phyloP scores from a whole-genome alignment of 2,113 vertebrate species.

The Solea solea region DNA sequence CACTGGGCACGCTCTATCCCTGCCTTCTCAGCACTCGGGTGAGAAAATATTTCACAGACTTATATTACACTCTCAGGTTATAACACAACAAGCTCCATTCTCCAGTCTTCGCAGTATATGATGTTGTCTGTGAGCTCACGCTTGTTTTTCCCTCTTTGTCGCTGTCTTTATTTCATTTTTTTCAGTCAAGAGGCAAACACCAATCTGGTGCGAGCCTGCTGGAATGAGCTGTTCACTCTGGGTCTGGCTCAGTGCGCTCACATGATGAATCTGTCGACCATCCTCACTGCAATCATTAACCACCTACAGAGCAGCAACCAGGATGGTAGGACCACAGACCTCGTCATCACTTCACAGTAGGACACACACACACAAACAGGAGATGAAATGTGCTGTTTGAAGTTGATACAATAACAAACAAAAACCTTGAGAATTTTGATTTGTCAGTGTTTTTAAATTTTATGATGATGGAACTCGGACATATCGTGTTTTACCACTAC shows the following conservation, averaged over 20 bases:
- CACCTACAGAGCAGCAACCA: conserved; percentile 97
- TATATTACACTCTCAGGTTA: neutral
- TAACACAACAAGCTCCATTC: neutral
- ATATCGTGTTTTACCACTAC: neutral
- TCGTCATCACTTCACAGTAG: conserved; percentile 57
- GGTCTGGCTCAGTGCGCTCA: conserved; percentile 96
- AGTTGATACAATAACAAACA: neutral
- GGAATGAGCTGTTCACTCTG: conserved; percentile 98
- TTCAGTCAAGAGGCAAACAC: conserved; percentile 95
- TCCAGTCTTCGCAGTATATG: neutral
- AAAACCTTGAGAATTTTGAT: neutral
- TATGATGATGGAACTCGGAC: neutral
- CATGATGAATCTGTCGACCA: conserved; percentile 97
- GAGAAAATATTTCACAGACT: conserved; percentile 56
- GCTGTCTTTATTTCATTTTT: neutral
- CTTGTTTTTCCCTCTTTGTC: neutral
- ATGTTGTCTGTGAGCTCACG: neutral
- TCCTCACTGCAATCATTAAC: conserved; percentile 95
- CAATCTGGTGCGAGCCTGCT: conserved; percentile 93
- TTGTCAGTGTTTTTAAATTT: neutral
- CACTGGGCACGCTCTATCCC: conserved; percentile 99
- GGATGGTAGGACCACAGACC: conserved; percentile 86
- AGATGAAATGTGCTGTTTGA: conserved; percentile 32
- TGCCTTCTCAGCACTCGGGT: conserved; percentile 97
- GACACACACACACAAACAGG: conserved; percentile 36